Evolutionary conservation across 2,888 invertebrate species (phyloP), one percentile per base, ranked within the genome.

Genomic region (Torymus aiolomorphi): DNA sequence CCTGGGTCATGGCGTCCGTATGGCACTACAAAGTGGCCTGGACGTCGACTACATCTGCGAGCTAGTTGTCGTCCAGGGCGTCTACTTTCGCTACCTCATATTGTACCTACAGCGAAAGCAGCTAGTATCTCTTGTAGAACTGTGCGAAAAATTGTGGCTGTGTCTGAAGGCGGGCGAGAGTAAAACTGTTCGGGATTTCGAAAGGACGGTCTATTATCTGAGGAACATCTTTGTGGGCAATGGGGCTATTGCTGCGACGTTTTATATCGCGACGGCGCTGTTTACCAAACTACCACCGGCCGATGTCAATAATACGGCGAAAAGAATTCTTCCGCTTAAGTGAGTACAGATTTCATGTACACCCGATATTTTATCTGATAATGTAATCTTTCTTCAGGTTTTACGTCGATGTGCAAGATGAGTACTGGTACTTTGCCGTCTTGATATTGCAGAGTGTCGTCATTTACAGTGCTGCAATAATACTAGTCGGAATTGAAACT

Each of bases 21-120:
- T 31, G 5, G 31, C 31, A 31, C 4, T 31, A 31, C 4, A 31
- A 31, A 5, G 31, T 31, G 31, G 31, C 4, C 5, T 31, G 5
- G 4, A 31, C 31, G 18, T 69, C 20, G 70, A 70, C 1, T 76
- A 70, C 18, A 52, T 76, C n/a, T 67, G 61, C 18, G 69, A 76
- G 42, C 10, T 49, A n/a, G 3, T 70, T 10, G 13, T 70, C 0
- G 24, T 70, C 11, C 42, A 72, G 3, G 42, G 49, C 0, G 4
- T 72, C 1, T 31, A 8, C 11, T 1, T 66, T 14, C 63, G 73
- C 1, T 78, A 72, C 16, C 5, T 73, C 18, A 20, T 73, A 13
- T 12, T 78, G 0, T 51, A 5, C 13, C n/a, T n/a, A 0, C 31
- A 77, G 5, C 65, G 78, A 11, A 10, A 49, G 2, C 24, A 59